Conservation (phyloP, 37 sponge, comb jelly and placozoan genomes). For the Axinella damicornis region DNA sequence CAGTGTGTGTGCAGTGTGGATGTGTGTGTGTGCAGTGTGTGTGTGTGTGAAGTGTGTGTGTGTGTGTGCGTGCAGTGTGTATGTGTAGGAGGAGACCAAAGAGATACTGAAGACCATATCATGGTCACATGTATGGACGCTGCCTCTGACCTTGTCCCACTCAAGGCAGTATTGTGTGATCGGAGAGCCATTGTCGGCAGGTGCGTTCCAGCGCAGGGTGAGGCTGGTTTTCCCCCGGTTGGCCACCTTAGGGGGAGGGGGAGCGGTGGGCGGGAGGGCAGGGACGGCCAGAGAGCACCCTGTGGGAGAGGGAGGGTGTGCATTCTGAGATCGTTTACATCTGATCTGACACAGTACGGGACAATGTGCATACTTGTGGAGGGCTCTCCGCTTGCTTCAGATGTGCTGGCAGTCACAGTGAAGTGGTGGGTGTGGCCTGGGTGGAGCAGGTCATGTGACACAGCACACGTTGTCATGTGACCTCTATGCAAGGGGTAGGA, state of each 20-base stretch:
- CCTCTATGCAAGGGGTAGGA: slow-evolving; percentile 11
- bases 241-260: slow-evolving; percentile 41
- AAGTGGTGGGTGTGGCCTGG: slow-evolving; percentile 61
- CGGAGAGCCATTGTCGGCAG: slow-evolving; percentile 73
- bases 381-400: slow-evolving; percentile 27
- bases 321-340: background rate
- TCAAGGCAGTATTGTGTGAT: slow-evolving; percentile 67
- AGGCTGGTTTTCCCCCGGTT: slow-evolving; percentile 53
- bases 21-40: too few species aligned
- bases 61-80: too few species aligned
- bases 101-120: too few species aligned
- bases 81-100: too few species aligned
- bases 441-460: slow-evolving; percentile 1
- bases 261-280: slow-evolving; percentile 24
- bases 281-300: slow-evolving; percentile 24
- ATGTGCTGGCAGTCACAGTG: slow-evolving; percentile 20
- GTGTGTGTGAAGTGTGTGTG: too few species aligned
- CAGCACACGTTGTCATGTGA: background rate
- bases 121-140: too few species aligned
- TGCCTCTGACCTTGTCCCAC: slow-evolving; percentile 68
- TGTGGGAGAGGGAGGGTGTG: background rate
- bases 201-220: slow-evolving; percentile 64
- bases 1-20: too few species aligned
- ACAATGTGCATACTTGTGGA: background rate
- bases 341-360: background rate